phyloP scores from a whole-genome alignment of 2,113 vertebrate species.

The Talpa occidentalis region DNA sequence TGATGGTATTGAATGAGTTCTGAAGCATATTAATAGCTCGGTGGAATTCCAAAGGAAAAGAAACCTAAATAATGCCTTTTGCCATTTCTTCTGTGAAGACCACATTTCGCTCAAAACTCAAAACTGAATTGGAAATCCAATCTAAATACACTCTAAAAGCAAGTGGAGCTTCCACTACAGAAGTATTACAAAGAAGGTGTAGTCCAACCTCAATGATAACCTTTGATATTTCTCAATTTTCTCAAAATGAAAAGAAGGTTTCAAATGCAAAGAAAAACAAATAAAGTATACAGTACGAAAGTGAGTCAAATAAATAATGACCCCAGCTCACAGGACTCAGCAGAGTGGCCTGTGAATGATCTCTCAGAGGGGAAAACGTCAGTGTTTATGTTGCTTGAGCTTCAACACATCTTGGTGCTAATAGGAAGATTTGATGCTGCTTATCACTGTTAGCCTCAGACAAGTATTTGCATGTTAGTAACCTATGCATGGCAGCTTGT shows the following conservation, averaged over 20 bases:
- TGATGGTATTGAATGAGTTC: background rate
- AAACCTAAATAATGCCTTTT: background rate
- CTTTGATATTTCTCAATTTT: constrained; percentile 28
- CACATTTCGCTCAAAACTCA: constrained; percentile 27
- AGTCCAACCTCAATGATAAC: constrained; percentile 25
- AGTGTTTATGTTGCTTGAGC: background rate
- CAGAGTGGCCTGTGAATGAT: constrained; percentile 5
- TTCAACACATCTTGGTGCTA: constrained; percentile 50
- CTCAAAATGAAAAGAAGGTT: constrained; percentile 39
- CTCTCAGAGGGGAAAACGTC: background rate
- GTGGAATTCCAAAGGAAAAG: background rate
- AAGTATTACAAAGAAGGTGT: constrained; percentile 37
- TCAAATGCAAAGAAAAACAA: constrained; percentile 43
- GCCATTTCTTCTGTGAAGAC: background rate
- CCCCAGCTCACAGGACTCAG: background rate
- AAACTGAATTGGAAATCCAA: constrained; percentile 19
- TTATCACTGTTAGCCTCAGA: constrained; percentile 31
- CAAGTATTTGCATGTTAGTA: constrained; percentile 64
- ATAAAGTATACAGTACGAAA: background rate
- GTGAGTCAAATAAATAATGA: constrained; percentile 18
- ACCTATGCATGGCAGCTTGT: constrained; percentile 47
- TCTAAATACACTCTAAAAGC: background rate
- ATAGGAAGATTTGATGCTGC: background rate
- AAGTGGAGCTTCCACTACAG: background rate
- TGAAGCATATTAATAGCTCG: background rate